phyloP scores from a whole-genome alignment of 2,888 invertebrate species.

The Drosophila neonasuta region DNA sequence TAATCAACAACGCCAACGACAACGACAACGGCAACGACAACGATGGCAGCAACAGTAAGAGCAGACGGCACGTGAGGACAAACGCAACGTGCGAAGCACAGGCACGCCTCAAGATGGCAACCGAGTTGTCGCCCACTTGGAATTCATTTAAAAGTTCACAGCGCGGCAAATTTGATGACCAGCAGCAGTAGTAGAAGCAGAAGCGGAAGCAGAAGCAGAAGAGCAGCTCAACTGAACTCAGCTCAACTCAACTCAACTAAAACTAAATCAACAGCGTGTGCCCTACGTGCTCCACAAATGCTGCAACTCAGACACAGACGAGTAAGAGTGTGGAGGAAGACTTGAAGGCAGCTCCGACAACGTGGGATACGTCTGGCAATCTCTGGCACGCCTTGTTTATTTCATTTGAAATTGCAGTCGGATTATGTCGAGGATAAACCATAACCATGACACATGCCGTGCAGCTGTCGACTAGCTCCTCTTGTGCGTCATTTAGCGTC shows the following conservation, averaged over 20 bases:
- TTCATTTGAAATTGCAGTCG: constrained; percentile 43
- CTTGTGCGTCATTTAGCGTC: constrained; percentile 38
- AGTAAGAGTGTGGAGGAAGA: not conserved
- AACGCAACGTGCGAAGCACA: not conserved
- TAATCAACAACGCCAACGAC: constrained; percentile 67
- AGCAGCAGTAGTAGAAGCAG: constrained; percentile 13
- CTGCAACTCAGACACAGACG: not conserved
- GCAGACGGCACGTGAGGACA: constrained; percentile 51
- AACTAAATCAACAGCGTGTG: constrained; percentile 67
- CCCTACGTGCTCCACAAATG: constrained; percentile 46
- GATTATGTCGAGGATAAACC: constrained; percentile 10
- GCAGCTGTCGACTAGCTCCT: constrained; percentile 6
- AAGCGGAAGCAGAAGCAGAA: too few species aligned
- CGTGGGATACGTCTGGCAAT: constrained; percentile 30
- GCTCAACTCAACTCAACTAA: constrained; percentile 27
- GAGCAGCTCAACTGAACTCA: constrained; percentile 1
- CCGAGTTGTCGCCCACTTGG: constrained; percentile 39
- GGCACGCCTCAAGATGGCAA: constrained; percentile 24
- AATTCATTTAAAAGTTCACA: constrained; percentile 72
- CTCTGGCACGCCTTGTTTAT: constrained; percentile 50
- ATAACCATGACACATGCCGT: constrained; percentile 26
- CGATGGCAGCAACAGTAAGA: constrained; percentile 29
- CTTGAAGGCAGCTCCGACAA: not conserved
- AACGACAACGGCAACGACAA: constrained; percentile 3
- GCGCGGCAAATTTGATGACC: constrained; percentile 73